Base-by-base conservation (phyloP, 35 echinoderm and acorn worm species). In the Hemicentrotus pulcherrimus region DNA sequence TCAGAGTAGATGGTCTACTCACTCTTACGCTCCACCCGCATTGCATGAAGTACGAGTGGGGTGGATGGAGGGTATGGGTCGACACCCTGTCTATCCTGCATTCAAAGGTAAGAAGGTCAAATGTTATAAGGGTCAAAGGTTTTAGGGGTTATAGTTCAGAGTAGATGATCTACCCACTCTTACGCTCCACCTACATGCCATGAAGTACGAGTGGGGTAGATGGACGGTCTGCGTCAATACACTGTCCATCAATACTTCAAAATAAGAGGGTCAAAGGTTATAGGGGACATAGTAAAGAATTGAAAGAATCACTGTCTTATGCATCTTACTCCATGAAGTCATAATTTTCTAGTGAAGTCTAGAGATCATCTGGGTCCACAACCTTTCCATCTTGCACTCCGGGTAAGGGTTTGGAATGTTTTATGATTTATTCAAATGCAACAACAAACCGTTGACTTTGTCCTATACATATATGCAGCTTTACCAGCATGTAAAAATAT, bases 201-300 rank as follows among this genome's bases (percentile, higher is more conserved):
- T 99, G 96, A 99, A 99, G 95, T 99, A 97, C 92, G 98, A 97
- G 59, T 99, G 97, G 98, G 98, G 98, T 35, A 97, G 98, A 45
- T 99, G 98, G 98, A 90, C 97, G 86, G 98, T 99, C 35, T 99
- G 98, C 96, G 98, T 99, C 0, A 97, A 99, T 47, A 99, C 98
- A 0, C 98, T 99, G 19, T 97, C 98, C 5, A 99, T 99, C 47
- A 96, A 97, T 71, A 97, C 97, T 95, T 97, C 97, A 46, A 99
- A 97, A 97, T 99, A 94, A 46, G 78, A 32, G 15, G 24, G 47
- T 94, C 31, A 50, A 46, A 47, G 33, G 14, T 0, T 33, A 46
- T 30, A 16, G 31, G 31, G 32, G 31, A 15, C 16, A 35, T 31
- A 22, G n/a, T 6, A 0, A 11, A 32, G 86, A 7, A 86, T 28